phyloP scores from a whole-genome alignment of 2,797 vertebrate species.

The Coracias cyanogaster region DNA sequence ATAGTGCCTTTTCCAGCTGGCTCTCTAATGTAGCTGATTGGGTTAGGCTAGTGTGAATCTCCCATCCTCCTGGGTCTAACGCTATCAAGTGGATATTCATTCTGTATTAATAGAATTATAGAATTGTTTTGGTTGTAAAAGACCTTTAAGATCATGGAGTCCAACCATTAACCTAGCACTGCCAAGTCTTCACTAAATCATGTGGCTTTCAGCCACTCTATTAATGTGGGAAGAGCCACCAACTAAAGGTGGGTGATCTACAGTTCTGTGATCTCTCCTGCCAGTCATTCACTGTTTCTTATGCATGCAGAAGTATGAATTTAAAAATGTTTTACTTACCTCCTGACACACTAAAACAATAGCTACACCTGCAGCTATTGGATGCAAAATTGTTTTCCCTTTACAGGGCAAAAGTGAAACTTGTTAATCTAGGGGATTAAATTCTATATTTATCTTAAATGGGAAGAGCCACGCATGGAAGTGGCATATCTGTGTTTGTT shows the following conservation, averaged over 20 bases:
- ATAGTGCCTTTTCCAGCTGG: not conserved
- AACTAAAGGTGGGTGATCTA: not conserved
- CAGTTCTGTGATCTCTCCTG: not conserved
- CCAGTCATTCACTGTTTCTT: not conserved
- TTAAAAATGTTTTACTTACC: not conserved
- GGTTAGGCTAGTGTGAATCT: not conserved
- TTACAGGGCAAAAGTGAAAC: not conserved
- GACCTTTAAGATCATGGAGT: not conserved
- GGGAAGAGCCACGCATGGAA: not conserved
- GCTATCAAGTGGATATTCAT: not conserved
- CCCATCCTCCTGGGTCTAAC: not conserved
- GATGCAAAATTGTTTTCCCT: not conserved
- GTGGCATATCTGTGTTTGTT: not conserved
- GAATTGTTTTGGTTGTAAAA: not conserved
- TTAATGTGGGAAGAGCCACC: not conserved
- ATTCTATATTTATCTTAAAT: not conserved
- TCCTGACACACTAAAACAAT: not conserved
- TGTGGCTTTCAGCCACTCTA: not conserved
- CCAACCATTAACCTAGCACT: not conserved
- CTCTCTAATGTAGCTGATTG: not conserved
- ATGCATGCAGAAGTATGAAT: rapidly evolving
- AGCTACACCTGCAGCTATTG: not conserved
- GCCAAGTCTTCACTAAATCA: not conserved
- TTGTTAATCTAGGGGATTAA: not conserved
- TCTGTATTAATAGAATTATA: not conserved